Evolutionary conservation across 2,113 vertebrate species (phyloP), one percentile per base, ranked within the genome.

Genomic region (Aspidoscelis tigris): DNA sequence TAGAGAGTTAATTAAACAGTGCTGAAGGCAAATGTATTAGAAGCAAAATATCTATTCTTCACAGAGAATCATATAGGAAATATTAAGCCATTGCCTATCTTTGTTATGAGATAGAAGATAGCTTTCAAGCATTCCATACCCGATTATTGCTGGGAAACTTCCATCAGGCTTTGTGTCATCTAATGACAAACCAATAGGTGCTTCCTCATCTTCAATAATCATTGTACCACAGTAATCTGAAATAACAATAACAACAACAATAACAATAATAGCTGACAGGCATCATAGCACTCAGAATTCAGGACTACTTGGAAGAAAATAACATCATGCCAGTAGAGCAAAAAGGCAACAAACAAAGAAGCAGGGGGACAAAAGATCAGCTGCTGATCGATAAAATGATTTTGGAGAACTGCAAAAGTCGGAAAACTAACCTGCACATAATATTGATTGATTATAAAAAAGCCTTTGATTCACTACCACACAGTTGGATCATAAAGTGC

Each of bases 141-240:
- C 98, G 93, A 99, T 99, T 85, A 99, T 99, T 81, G 96, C 97
- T 58, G 99, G 96, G 75, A 97, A 95, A 58, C 81, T 96, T 87
- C 98, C 98, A 88, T 99, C 98, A 72, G 98, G 98, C 88, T 99
- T 99, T 14, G 97, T 98, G 92, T 99, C 99, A 64, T 99, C 99
- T 87, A 99, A 93, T 0, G 99, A 97, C 88, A 99, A 92, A n/a
- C 97, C 93, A 61, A 99, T 96, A 78, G 98, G 96, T 80, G 98
- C 94, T 22, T 97, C 97, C 7, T 99, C 98, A 70, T 98, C 99
- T 93, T 99, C 98, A 41, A 99, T 99, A 85, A 99, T 94, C 98
- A 99, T 98, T 78, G 91, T 97, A 88, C 99, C 99, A 89, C 98
- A 99, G 90, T 96, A 99, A 66, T 97, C 99, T 99, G 89, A 85